phyloP scores from a whole-genome alignment of 2,888 invertebrate genomes.

The Trachelus iudaicus region DNA sequence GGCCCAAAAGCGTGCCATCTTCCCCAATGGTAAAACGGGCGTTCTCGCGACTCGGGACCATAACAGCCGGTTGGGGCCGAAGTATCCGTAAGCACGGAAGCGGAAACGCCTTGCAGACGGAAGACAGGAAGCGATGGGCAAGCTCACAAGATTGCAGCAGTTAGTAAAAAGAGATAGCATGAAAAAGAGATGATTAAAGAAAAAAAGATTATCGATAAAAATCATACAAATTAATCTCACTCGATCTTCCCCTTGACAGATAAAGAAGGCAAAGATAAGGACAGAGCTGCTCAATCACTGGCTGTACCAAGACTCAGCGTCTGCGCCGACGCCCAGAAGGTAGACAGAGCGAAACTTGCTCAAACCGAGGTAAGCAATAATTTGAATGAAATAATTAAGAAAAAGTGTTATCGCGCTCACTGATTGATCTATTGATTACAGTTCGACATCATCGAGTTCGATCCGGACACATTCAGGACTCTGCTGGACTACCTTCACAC shows the following conservation, averaged over 20 bases:
- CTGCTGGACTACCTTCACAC: slow-evolving; percentile 92
- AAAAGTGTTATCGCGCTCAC: neutral
- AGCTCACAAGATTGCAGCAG: slow-evolving; percentile 94
- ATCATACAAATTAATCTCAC: neutral
- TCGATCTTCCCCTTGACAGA: slow-evolving; percentile 68
- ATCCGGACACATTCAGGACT: slow-evolving; percentile 92
- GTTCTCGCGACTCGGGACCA: slow-evolving; percentile 88
- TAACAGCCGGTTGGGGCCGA: slow-evolving; percentile 91
- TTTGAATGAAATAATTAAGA: neutral
- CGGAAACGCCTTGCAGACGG: slow-evolving; percentile 82
- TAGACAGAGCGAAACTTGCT: slow-evolving; percentile 89
- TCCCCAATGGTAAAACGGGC: slow-evolving; percentile 95
- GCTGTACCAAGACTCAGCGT: slow-evolving; percentile 90
- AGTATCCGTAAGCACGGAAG: slow-evolving; percentile 87
- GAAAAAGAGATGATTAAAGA: no score
- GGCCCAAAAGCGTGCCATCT: slow-evolving; percentile 93
- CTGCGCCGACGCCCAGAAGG: slow-evolving; percentile 94
- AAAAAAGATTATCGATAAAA: neutral
- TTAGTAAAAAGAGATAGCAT: slow-evolving; percentile 64
- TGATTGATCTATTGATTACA: slow-evolving; percentile 55
- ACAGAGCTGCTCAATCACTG: slow-evolving; percentile 74
- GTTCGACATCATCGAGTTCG: slow-evolving; percentile 95
- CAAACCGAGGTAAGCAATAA: slow-evolving; percentile 80
- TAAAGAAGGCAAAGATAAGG: slow-evolving; percentile 83
- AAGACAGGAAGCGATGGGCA: slow-evolving; percentile 92